Evolutionary conservation across 1,140 invertebrate genomes (phyloP), one percentile per base, ranked within the genome.

Genomic region (Brachionus calyciflorus): DNA sequence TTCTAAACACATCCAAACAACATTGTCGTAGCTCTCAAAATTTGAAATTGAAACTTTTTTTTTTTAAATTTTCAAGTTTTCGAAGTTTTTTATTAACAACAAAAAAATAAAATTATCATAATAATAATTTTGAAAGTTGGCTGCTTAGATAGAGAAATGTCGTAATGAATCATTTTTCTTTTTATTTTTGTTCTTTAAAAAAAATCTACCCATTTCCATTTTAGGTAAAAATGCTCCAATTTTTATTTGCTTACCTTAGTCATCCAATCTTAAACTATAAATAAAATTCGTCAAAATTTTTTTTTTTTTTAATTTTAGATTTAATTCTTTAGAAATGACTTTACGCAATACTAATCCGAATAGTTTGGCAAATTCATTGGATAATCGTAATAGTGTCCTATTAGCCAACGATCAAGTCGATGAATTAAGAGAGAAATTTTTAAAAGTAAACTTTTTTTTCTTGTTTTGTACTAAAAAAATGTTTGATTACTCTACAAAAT

Each of bases 381-480:
- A 60, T 17, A 44, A 65, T 28, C 37, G 69, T 19, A 28, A 12
- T 21, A 73, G 69, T 51, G 51, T 73, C 12, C 24, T 73, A 33
- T 33, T 73, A 14, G 69, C 26, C n/a, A 73, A 37, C 12, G 69
- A 73, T 51, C 69, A 73, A 73, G 37, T 73, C 21, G 46, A 73
- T 33, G 69, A 73, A 33, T 19, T 73, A 19, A 73, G 19, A 55
- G 69, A 73, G 51, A 55, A 73, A 49, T 73, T 73, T 30, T n/a
- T 73, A 21, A 73, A 73, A 51, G 69, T 73, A 73, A 51, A 37
- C 33, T 5, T 37, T 37, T 37, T n/a, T n/a, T n/a, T n/a, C n/a
- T n/a, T n/a, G n/a, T n/a, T n/a, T n/a, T n/a, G n/a, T n/a, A n/a
- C n/a, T n/a, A n/a, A n/a, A n/a, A n/a, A n/a, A n/a, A n/a, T n/a